Conservation (phyloP, 2,888 invertebrate species). For the Platypus cylindrus region DNA sequence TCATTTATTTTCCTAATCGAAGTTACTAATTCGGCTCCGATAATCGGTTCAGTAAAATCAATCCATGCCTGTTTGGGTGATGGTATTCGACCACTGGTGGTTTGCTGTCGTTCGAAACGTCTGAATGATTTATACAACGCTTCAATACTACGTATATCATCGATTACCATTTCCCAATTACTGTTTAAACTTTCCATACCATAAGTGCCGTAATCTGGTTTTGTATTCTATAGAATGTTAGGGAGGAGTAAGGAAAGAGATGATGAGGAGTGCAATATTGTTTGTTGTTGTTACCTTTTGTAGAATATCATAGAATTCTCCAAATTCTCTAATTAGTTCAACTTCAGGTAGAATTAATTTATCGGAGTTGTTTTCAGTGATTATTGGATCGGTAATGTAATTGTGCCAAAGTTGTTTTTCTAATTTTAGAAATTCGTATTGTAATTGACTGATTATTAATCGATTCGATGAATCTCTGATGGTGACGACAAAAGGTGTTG, state of each 20-base stretch:
- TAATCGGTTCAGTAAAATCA: conserved; percentile 51
- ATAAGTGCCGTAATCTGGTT: conserved; percentile 19
- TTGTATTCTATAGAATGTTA: no score
- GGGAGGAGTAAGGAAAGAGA: no score
- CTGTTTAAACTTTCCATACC: conserved; percentile 26
- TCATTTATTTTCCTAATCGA: conserved; percentile 48
- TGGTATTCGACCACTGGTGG: conserved; percentile 28
- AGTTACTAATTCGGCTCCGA: no score
- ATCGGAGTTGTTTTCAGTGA: conserved; percentile 15
- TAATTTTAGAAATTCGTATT: conserved; percentile 44
- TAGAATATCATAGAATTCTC: conserved; percentile 41
- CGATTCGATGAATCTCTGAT: conserved; percentile 14
- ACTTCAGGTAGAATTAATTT: conserved; percentile 31
- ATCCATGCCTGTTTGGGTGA: conserved; percentile 42
- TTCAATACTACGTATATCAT: conserved; percentile 49
- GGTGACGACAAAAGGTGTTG: background rate
- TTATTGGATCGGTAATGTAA: conserved; percentile 19
- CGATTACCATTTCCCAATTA: conserved; percentile 46
- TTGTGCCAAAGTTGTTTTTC: conserved; percentile 39
- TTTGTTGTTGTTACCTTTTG: conserved; percentile 27
- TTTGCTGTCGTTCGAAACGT: conserved; percentile 40
- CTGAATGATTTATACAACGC: conserved; percentile 55
- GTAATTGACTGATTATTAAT: conserved; percentile 42
- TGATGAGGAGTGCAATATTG: no score
- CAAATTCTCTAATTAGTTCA: conserved; percentile 45